These are phyloP conservation scores for Ganaspis sp. DNA, from an alignment of 1,140 invertebrate genomes.

Conservation along the genomic window DNA sequence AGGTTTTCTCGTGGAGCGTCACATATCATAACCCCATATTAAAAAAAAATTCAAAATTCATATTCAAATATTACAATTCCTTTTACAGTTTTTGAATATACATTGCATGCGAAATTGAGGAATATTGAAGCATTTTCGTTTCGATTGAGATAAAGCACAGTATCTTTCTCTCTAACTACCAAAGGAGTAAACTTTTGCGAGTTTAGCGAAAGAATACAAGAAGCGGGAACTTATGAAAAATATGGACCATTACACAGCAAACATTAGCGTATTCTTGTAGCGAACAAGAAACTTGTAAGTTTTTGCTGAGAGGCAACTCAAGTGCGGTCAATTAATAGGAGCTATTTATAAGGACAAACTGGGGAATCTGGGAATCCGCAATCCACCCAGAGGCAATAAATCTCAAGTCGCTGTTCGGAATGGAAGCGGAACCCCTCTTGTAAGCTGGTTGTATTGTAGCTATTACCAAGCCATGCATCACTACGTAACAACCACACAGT, in stretches of 20 bases:
- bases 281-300: slow-evolving; percentile 43
- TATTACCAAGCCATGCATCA: slow-evolving; percentile 77
- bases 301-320: slow-evolving; percentile 38
- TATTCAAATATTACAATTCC: too few relatives aligned
- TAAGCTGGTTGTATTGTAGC: slow-evolving; percentile 77
- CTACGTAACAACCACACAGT: slow-evolving; percentile 72
- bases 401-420: slow-evolving; percentile 68
- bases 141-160: too few relatives aligned
- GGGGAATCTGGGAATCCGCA: slow-evolving; percentile 75
- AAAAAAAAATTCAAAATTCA: too few relatives aligned
- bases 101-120: too few relatives aligned
- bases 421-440: slow-evolving; percentile 72
- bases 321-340: slow-evolving; percentile 75
- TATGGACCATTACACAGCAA: neutral
- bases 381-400: slow-evolving; percentile 74
- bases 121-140: too few relatives aligned
- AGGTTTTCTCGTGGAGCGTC: too few relatives aligned
- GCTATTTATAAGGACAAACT: slow-evolving; percentile 76
- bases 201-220: too few relatives aligned
- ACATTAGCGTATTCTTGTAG: slow-evolving; percentile 47
- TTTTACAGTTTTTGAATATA: too few relatives aligned
- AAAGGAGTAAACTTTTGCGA: too few relatives aligned
- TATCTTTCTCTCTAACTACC: too few relatives aligned
- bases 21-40: too few relatives aligned
- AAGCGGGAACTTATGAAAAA: neutral